Percentiles rank a stretch among this genome's conserved stretches.
Conservation (phyloP, 2,113 vertebrate genomes). For the Callipepla squamata region DNA sequence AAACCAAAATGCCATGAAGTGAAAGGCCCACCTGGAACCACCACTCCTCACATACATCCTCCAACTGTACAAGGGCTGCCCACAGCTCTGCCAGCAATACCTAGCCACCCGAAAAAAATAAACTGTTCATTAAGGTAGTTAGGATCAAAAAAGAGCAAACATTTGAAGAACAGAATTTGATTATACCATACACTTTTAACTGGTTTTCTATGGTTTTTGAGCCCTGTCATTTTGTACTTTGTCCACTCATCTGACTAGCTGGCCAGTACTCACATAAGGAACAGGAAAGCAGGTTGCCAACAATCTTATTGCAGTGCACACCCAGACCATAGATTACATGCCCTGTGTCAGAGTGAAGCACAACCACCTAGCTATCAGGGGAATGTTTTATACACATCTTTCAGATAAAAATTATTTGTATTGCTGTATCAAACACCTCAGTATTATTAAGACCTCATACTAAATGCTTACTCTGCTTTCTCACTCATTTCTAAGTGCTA, state of each 20-base stretch:
- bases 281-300: background rate
- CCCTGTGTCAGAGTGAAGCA: rapidly evolving
- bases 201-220: background rate
- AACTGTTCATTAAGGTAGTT: background rate
- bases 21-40: background rate
- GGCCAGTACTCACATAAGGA: background rate
- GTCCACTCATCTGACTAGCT: too few relatives aligned
- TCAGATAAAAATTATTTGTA: rapidly evolving
- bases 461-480: background rate
- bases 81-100: background rate
- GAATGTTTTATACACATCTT: background rate
- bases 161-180: background rate
- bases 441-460: rapidly evolving
- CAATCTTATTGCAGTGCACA: background rate
- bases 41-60: background rate
- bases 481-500: background rate
- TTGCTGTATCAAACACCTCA: background rate
- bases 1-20: background rate
- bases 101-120: background rate
- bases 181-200: background rate
- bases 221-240: too few relatives aligned
- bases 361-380: background rate
- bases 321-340: background rate
- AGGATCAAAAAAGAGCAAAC: background rate
- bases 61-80: background rate